phyloP scores from a whole-genome alignment of 2,888 invertebrate genomes.

The Dione juno region DNA sequence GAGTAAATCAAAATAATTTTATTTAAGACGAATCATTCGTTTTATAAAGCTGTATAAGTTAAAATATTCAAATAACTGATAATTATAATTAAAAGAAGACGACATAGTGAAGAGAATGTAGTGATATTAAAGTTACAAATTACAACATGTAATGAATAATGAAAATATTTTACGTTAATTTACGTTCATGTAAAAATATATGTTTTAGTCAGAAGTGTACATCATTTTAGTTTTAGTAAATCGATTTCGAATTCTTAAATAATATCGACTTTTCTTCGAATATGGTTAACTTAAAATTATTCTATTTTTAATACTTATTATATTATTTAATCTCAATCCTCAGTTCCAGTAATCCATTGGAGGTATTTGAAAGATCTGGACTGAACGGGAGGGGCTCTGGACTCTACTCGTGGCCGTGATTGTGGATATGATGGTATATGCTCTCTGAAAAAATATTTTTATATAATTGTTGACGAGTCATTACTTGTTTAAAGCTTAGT shows the following conservation, averaged over 20 bases:
- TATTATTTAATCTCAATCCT: constrained; percentile 58
- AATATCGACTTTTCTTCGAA: constrained; percentile 15
- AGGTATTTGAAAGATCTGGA: constrained; percentile 82
- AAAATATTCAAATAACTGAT: not conserved
- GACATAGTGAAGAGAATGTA: not conserved
- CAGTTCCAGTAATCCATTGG: constrained; percentile 82
- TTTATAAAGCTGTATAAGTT: not conserved
- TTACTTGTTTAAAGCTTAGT: no score
- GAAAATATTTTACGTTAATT: not conserved
- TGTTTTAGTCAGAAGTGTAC: not conserved
- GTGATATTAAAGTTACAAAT: not conserved
- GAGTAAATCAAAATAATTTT: no score
- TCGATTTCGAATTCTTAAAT: constrained; percentile 14
- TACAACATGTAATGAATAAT: not conserved
- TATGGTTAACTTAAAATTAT: not conserved
- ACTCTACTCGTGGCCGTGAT: constrained; percentile 63
- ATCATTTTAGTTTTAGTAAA: not conserved
- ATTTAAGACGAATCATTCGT: not conserved
- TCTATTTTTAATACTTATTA: not conserved
- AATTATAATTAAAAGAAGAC: not conserved
- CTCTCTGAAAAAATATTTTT: constrained; percentile 69
- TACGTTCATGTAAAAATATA: constrained; percentile 10
- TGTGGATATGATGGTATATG: constrained; percentile 67
- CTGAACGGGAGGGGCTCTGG: constrained; percentile 74
- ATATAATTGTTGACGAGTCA: not conserved